Conservation (phyloP, 1,140 invertebrate species). For the Drosophila lini region DNA sequence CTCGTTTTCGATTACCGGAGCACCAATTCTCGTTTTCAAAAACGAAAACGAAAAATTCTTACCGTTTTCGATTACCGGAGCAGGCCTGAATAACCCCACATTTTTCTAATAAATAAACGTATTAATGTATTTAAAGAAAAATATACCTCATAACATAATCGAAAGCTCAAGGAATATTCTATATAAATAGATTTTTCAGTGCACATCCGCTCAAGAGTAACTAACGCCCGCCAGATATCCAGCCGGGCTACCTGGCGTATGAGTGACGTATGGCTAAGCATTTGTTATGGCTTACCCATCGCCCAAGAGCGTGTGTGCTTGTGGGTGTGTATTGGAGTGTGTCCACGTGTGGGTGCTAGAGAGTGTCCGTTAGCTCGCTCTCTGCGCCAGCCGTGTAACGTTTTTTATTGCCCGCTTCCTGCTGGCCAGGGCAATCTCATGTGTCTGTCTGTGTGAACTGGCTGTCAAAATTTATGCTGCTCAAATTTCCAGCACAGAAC, state of each 20-base stretch:
- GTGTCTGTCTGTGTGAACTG: slow-evolving; percentile 43
- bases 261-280: slow-evolving; percentile 77
- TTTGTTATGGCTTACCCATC: slow-evolving; percentile 65
- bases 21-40: too few relatives aligned
- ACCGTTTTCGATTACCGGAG: too few relatives aligned
- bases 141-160: too few relatives aligned
- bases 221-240: slow-evolving; percentile 14
- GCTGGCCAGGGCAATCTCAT: slow-evolving; percentile 44
- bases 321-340: slow-evolving; percentile 1
- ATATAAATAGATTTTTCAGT: background rate
- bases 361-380: slow-evolving; percentile 4
- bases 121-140: too few relatives aligned
- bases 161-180: too few relatives aligned
- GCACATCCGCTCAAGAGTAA: background rate
- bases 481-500: slow-evolving; percentile 54
- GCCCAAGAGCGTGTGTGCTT: slow-evolving; percentile 14
- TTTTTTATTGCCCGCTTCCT: slow-evolving; percentile 70
- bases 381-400: slow-evolving; percentile 21
- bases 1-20: too few relatives aligned
- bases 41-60: too few relatives aligned
- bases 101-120: too few relatives aligned
- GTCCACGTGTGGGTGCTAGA: slow-evolving; percentile 21
- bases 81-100: too few relatives aligned
- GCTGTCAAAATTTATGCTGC: slow-evolving; percentile 71
- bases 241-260: slow-evolving; percentile 63